Percentiles rank a stretch among this genome's conserved stretches.
phyloP scores from a whole-genome alignment of 2,888 invertebrate species.

The Panopea generosa region DNA sequence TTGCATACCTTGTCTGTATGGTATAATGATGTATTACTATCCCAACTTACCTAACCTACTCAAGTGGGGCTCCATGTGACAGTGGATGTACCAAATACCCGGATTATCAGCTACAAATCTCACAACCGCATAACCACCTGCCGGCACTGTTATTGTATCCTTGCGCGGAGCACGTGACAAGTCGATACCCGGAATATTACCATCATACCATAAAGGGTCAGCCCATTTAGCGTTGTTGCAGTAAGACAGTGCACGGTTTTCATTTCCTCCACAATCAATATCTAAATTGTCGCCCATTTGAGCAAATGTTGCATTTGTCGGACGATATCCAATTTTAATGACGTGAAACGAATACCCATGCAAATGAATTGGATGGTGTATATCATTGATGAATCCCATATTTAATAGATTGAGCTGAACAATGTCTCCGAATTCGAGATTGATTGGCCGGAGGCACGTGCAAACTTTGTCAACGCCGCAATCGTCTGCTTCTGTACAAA shows the following conservation, averaged over 20 bases:
- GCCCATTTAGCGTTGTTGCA: conserved; percentile 67
- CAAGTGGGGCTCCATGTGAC: conserved; percentile 74
- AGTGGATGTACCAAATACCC: conserved; percentile 78
- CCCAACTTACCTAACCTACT: conserved; percentile 26
- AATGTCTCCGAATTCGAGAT: conserved; percentile 58
- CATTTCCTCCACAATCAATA: conserved; percentile 57
- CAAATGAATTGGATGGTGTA: conserved; percentile 75
- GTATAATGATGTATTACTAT: conserved; percentile 25
- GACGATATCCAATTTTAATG: conserved; percentile 70
- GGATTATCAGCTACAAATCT: conserved; percentile 78
- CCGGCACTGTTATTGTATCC: too few species aligned
- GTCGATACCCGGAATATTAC: conserved; percentile 65
- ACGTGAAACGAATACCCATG: conserved; percentile 80
- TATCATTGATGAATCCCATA: conserved; percentile 58
- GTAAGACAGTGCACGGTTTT: neutral
- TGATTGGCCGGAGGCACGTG: conserved; percentile 59
- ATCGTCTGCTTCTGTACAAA: conserved; percentile 48
- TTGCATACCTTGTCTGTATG: neutral
- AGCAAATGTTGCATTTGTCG: conserved; percentile 39
- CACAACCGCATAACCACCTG: too few species aligned
- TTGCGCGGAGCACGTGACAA: conserved; percentile 63
- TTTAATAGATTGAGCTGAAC: conserved; percentile 72
- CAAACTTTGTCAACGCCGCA: conserved; percentile 63
- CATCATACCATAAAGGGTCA: conserved; percentile 64
- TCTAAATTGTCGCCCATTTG: conserved; percentile 55